A percentile compares a stretch with the other conserved stretches of the same genome.
phyloP scores from a whole-genome alignment of 2,113 vertebrate genomes.

The Pleuronectes platessa region DNA sequence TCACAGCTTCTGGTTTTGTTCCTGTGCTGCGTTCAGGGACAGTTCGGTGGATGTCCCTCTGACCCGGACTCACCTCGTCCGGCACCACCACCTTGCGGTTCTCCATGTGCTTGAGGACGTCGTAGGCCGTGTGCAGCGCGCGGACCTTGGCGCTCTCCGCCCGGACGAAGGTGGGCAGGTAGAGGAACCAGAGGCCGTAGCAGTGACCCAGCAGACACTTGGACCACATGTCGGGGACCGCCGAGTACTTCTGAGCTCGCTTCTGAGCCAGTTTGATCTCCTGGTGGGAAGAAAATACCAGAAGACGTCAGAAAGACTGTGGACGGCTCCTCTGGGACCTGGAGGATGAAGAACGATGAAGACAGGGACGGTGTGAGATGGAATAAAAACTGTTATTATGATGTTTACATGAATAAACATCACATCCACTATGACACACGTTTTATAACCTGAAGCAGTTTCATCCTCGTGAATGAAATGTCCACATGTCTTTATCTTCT shows the following conservation, averaged over 20 bases:
- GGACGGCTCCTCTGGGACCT: too few species aligned
- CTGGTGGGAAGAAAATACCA: conserved; percentile 63
- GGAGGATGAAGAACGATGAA: too few species aligned
- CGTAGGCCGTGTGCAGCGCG: conserved; percentile 89
- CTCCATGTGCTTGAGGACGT: conserved; percentile 94
- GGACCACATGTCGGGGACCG: conserved; percentile 92
- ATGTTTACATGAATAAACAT: too few species aligned
- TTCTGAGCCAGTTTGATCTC: conserved; percentile 94
- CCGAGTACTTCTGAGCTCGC: conserved; percentile 89
- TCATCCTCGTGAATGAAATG: too few species aligned
- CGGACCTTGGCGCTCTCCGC: conserved; percentile 86
- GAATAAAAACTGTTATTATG: not conserved
- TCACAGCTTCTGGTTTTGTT: not conserved
- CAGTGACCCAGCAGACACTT: conserved; percentile 94
- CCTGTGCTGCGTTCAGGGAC: too few species aligned
- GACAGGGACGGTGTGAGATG: too few species aligned
- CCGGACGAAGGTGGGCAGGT: conserved; percentile 90
- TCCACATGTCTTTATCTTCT: too few species aligned
- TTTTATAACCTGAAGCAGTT: too few species aligned
- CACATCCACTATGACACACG: too few species aligned
- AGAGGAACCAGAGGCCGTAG: conserved; percentile 96
- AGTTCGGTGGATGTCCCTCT: not conserved
- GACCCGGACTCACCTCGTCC: conserved; percentile 83
- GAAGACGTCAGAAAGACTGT: too few species aligned
- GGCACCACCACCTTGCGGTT: conserved; percentile 92